phyloP scores from a whole-genome alignment of 2,113 vertebrate genomes.

The Rhagologus leucostigma region DNA sequence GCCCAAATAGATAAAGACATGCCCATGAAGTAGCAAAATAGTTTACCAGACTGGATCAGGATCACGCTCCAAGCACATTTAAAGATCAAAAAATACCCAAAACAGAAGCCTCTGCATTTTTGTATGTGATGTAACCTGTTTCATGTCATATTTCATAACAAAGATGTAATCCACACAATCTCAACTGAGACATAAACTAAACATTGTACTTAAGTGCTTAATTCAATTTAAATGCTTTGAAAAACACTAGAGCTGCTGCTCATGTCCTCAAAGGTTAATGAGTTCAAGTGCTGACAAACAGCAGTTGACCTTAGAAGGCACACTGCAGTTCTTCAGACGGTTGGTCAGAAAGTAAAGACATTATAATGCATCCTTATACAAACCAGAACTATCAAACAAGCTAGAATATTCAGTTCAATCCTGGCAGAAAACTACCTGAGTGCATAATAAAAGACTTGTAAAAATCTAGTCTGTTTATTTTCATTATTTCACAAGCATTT shows the following conservation, averaged over 20 bases:
- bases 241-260: background rate
- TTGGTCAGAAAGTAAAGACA: background rate
- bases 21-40: background rate
- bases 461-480: background rate
- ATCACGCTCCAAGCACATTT: background rate
- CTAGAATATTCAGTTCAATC: background rate
- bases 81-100: background rate
- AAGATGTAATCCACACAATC: background rate
- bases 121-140: background rate
- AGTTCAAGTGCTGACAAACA: background rate
- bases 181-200: background rate
- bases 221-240: background rate
- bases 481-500: background rate
- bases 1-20: background rate
- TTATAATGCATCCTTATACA: background rate
- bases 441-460: background rate
- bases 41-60: background rate
- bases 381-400: background rate
- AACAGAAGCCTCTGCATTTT: background rate
- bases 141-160: background rate
- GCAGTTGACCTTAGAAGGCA: background rate
- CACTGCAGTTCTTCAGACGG: background rate
- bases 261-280: background rate
- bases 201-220: background rate
- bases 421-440: background rate